Evolutionary conservation across 53 echinoderm and acorn worm genomes (phyloP).

Genomic region (Astropecten irregularis): DNA sequence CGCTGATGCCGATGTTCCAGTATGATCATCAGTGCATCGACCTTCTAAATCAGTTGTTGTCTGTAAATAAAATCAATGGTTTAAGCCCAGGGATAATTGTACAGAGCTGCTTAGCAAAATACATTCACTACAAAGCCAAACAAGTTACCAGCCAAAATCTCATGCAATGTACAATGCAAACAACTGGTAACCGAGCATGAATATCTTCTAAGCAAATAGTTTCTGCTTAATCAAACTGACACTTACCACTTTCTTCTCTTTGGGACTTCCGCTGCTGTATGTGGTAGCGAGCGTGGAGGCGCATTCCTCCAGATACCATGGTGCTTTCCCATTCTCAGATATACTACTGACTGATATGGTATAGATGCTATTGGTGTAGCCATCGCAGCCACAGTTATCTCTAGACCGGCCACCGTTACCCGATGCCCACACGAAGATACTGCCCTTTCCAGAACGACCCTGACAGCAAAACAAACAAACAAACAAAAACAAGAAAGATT

Average conservation of each 20-base stretch:
- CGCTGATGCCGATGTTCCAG: slow-evolving; percentile 95
- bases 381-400: slow-evolving; percentile 88
- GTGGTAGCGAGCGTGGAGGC: slow-evolving; percentile 87
- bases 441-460: slow-evolving; percentile 90
- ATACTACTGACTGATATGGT: slow-evolving; percentile 90
- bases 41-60: slow-evolving; percentile 83
- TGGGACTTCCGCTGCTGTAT: slow-evolving; percentile 80
- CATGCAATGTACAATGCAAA: no score
- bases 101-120: no score
- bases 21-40: slow-evolving; percentile 71
- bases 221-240: no score
- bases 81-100: no score
- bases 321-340: slow-evolving; percentile 67
- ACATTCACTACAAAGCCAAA: no score
- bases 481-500: no score
- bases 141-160: no score
- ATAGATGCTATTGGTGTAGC: slow-evolving; percentile 94
- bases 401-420: slow-evolving; percentile 79
- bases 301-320: slow-evolving; percentile 90
- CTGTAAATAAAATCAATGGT: slow-evolving; percentile 50
- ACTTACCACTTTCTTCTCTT: slow-evolving; percentile 84
- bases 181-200: no score
- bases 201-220: no score
- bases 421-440: slow-evolving; percentile 96
- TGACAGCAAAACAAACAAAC: slow-evolving; percentile 36